Base-by-base conservation (phyloP, 2,113 vertebrate genomes). In the Picathartes gymnocephalus region DNA sequence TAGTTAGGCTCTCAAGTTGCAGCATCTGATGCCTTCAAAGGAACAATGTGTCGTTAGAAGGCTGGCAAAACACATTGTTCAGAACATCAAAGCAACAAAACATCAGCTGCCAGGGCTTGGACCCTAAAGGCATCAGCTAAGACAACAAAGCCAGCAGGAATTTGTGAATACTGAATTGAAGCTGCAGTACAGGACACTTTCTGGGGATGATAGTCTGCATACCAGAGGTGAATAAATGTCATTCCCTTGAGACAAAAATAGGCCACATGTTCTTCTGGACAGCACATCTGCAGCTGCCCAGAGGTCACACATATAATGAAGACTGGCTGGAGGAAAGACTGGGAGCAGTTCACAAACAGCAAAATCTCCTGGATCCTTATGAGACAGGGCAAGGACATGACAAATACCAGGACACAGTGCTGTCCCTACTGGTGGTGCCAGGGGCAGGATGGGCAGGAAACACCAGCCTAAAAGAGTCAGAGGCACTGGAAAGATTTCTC, bases 1-100 rank as follows among this genome's bases (percentile, higher is more conserved):
- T 98, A 98, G 86, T 91, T 99, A 94, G 98, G 99, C 83, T 99
- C 99, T 96, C 98, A 98, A 73, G 95, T 99, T 80, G 97, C 99
- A 99, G 97, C 73, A 98, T 71, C 98, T 99, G 95, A 97, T 98
- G 89, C 98, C 80, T 56, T 98, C 97, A 66, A 97, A 99, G 97
- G 98, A 99, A 82, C 98, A 98, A 81, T 98, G 98, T 62, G 98
- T 98, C 97, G 95, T 98, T 78, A 98, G 97, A 96, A 99, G 98
- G 98, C 98, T 99, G 82, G 98, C 98, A 97, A 99, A 98, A 96
- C 97, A 56, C 3, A 98, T 98, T 68, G 61, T 98, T 50, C 73
- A 98, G 94, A 99, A 98, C 86, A 97, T 98, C 95, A 98, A 98
- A 97, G 98, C 98, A 98, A 54, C 98, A 98, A 71, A 98, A 98